phyloP scores from a whole-genome alignment of 2,888 invertebrate genomes.

The Muscina levida region DNA sequence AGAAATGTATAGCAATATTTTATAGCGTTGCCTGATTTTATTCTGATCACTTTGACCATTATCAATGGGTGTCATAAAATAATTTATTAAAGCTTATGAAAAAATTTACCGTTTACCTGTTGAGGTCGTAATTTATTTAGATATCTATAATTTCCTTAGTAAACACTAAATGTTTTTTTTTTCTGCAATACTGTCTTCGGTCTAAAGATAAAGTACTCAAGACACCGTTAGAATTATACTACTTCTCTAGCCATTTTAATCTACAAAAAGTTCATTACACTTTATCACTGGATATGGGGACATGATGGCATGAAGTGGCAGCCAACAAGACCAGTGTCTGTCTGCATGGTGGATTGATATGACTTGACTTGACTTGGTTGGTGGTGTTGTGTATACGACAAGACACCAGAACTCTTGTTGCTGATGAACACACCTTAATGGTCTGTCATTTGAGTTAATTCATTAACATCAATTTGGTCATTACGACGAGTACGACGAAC shows the following conservation, averaged over 20 bases:
- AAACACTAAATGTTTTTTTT: neutral
- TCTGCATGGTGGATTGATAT: neutral
- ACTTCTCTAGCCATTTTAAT: slow-evolving; percentile 17
- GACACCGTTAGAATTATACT: neutral
- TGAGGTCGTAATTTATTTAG: neutral
- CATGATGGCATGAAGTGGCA: neutral
- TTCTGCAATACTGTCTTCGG: too few species aligned
- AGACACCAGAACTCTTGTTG: too few species aligned
- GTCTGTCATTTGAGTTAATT: slow-evolving; percentile 45
- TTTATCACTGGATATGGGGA: neutral
- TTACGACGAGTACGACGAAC: neutral
- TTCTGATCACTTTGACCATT: too few species aligned
- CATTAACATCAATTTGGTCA: slow-evolving; percentile 34
- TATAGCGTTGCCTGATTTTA: too few species aligned
- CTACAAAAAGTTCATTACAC: slow-evolving; percentile 10
- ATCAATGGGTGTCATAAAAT: neutral
- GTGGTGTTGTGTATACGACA: neutral
- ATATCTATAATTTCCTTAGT: neutral
- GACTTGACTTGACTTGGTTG: neutral
- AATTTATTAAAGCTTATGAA: neutral
- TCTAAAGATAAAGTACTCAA: neutral
- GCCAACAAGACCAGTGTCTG: neutral
- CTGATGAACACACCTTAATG: slow-evolving; percentile 46
- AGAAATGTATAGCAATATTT: too few species aligned
- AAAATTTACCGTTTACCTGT: neutral